Evolutionary conservation across 1,140 invertebrate species (phyloP), one percentile per base, ranked within the genome.

Genomic region (Ceratina calcarata): DNA sequence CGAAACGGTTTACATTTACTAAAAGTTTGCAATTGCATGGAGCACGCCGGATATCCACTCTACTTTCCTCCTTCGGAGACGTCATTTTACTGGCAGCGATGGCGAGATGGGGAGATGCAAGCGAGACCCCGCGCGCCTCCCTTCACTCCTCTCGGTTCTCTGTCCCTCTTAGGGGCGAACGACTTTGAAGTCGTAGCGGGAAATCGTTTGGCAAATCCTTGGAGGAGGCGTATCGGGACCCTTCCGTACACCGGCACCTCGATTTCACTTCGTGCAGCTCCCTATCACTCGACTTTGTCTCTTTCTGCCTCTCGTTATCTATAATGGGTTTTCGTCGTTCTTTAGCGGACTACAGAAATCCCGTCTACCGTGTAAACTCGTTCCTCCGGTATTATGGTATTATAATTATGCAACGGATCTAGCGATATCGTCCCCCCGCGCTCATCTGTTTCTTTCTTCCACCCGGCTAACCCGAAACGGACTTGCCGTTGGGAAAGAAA

Each of bases 1-100:
- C 84, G 87, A 90, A 91, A 89, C 85, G 82, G 86, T 91, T 91
- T 89, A 90, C 89, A 91, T 91, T 91, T 90, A 90, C 87, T 87
- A 87, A 91, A 90, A 91, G 88, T 91, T 90, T 90, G 83, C 86
- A 87, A 88, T 90, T 87, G 84, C 82, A 81, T 53, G 78, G 78
- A 82, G 84, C 84, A 81, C 70, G 64, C 73, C 82, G 82, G 82
- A 88, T 89, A 90, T 90, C 85, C 85, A 89, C 85, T 91, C 85
- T 86, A 89, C 86, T 86, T 89, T 84, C 77, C 87, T 84, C 65
- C 73, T 84, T 77, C 82, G 76, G 80, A 87, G 85, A 83, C 78
- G 89, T 90, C 88, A 90, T 90, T 91, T 90, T 87, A 89, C 86
- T 86, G 81, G 83, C 75, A 73, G 77, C n/a, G 55, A 45, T 72